These are phyloP conservation scores for Scaeva pyrastri DNA, from an alignment of 2,888 invertebrate species.

Conservation along the genomic window DNA sequence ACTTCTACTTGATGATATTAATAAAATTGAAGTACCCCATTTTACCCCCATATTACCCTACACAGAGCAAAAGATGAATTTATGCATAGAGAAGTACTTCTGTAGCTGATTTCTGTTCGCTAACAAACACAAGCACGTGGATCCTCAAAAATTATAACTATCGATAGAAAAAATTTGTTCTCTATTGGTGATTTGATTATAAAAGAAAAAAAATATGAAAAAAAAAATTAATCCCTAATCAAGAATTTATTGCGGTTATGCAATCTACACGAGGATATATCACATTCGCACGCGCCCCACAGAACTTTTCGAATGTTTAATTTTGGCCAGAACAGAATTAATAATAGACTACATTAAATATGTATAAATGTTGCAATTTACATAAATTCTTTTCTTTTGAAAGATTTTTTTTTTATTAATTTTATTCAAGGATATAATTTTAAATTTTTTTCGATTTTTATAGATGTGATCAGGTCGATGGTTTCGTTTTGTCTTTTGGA, in stretches of 20 bases:
- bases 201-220: too few species aligned
- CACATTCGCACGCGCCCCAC: slow-evolving; percentile 18
- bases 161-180: background rate
- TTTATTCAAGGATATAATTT: background rate
- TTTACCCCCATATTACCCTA: too few species aligned
- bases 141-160: background rate
- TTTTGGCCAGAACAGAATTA: slow-evolving; percentile 8
- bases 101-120: background rate
- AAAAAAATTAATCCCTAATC: background rate
- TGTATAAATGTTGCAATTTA: slow-evolving; percentile 16
- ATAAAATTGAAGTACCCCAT: too few species aligned
- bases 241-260: slow-evolving; percentile 43
- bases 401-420: background rate
- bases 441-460: too few species aligned
- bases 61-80: too few species aligned
- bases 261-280: background rate
- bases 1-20: too few species aligned
- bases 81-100: too few species aligned
- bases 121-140: slow-evolving; percentile 19
- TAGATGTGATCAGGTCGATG: slow-evolving; percentile 1
- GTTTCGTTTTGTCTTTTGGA: background rate
- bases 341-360: background rate
- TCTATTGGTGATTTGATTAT: too few species aligned
- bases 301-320: background rate
- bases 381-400: slow-evolving; percentile 30